Conservation (phyloP, 2,113 vertebrate genomes). For the Dinomys branickii region DNA sequence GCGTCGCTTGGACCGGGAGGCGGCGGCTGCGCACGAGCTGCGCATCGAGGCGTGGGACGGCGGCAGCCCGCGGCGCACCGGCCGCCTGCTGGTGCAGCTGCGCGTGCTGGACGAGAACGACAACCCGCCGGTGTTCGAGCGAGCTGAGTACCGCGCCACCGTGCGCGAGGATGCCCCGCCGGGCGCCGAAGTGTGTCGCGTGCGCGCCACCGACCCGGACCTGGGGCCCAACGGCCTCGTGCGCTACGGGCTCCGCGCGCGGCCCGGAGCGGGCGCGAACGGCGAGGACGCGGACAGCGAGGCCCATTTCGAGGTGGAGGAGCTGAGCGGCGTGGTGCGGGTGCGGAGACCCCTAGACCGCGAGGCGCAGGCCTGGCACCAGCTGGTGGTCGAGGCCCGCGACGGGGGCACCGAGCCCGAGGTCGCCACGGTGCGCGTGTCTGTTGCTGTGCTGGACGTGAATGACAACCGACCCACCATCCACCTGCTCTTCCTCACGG, state of each 20-base stretch:
- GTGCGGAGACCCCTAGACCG: slow-evolving; percentile 91
- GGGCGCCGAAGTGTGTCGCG: slow-evolving; percentile 87
- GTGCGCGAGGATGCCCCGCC: slow-evolving; percentile 89
- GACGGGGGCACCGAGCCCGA: slow-evolving; percentile 92
- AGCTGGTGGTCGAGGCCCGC: slow-evolving; percentile 90
- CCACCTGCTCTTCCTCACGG: slow-evolving; percentile 91
- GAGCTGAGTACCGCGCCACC: slow-evolving; percentile 87
- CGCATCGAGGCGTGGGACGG: slow-evolving; percentile 93
- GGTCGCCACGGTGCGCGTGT: slow-evolving; percentile 89
- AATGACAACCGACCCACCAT: slow-evolving; percentile 94
- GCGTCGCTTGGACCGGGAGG: slow-evolving; percentile 90
- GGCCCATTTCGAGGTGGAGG: slow-evolving; percentile 88
- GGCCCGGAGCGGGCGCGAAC: slow-evolving; percentile 75
- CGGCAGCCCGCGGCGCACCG: slow-evolving; percentile 89
- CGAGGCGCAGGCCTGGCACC: slow-evolving; percentile 89
- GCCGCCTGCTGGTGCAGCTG: slow-evolving; percentile 87
- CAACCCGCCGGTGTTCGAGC: slow-evolving; percentile 92
- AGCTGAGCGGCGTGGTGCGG: slow-evolving; percentile 88
- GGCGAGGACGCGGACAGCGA: background rate
- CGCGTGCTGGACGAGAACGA: slow-evolving; percentile 94
- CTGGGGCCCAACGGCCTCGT: slow-evolving; percentile 89
- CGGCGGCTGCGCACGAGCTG: slow-evolving; percentile 85
- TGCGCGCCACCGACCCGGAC: slow-evolving; percentile 92
- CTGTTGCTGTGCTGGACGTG: slow-evolving; percentile 90
- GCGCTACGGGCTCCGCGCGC: slow-evolving; percentile 88